Percentiles rank a stretch among this genome's conserved stretches.
Conservation (phyloP, 92 coral and sea anemone genomes). For the Palythoa grandiflora region DNA sequence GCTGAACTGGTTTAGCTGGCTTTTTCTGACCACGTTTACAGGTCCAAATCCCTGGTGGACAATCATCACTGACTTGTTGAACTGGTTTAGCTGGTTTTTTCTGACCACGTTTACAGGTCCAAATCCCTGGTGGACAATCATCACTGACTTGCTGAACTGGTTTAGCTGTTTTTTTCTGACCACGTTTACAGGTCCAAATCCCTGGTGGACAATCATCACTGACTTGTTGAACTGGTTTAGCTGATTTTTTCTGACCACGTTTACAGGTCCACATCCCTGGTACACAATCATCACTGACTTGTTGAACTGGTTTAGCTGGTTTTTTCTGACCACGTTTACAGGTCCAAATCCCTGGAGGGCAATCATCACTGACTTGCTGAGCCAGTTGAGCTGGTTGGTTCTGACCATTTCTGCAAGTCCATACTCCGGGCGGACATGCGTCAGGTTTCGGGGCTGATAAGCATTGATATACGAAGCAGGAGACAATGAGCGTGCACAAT, state of each 20-base stretch:
- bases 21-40: not conserved
- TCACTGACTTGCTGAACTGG: not conserved
- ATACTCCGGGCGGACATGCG: not conserved
- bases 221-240: not conserved
- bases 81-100: not conserved
- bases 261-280: slow-evolving; percentile 5
- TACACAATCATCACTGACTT: not conserved
- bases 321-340: not conserved
- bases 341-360: not conserved
- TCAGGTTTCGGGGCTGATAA: not conserved
- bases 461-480: not conserved
- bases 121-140: not conserved
- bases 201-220: not conserved
- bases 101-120: slow-evolving; percentile 1
- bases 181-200: not conserved
- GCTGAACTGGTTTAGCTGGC: not conserved
- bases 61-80: not conserved
- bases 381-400: too few species aligned
- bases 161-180: not conserved
- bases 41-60: slow-evolving; percentile 2
- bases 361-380: not conserved
- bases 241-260: not conserved
- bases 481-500: not conserved
- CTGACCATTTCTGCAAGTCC: not conserved
- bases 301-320: not conserved